phyloP scores from a whole-genome alignment of 2,113 vertebrate species.

The Myodes glareolus region DNA sequence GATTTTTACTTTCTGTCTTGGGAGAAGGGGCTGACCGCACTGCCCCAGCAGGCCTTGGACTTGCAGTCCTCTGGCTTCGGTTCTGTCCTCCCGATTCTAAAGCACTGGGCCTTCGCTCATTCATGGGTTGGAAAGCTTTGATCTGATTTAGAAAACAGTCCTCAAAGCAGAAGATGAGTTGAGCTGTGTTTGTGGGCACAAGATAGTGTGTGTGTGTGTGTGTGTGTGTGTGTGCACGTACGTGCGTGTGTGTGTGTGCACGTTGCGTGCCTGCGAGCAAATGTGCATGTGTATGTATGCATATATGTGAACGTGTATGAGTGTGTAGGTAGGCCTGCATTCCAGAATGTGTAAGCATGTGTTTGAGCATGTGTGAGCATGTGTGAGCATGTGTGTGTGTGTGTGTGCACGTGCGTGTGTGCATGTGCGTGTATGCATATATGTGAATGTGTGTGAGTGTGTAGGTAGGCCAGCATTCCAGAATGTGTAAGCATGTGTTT shows the following conservation, averaged over 20 bases:
- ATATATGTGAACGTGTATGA: no score
- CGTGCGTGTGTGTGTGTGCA: no score
- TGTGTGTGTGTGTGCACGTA: background rate
- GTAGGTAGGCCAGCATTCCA: no score
- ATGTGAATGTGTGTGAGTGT: no score
- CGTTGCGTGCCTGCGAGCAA: background rate
- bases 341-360: background rate
- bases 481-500: background rate
- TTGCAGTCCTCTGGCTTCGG: no score
- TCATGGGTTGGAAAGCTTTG: background rate
- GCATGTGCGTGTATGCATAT: background rate
- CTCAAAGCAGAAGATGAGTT: background rate
- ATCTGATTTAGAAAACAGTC: slow-evolving; percentile 24
- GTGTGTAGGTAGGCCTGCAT: no score
- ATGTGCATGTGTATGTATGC: background rate
- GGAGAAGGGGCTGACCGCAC: background rate
- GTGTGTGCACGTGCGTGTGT: background rate
- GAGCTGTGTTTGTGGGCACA: background rate
- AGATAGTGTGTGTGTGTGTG: background rate
- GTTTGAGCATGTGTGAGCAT: background rate
- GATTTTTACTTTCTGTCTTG: background rate
- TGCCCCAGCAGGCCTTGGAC: background rate
- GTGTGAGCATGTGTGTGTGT: no score
- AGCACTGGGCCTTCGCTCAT: background rate
- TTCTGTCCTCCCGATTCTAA: background rate